A percentile compares a stretch with the other conserved stretches of the same genome.
These are phyloP conservation scores for Paracentrotus lividus DNA, from an alignment of 53 echinoderm and acorn worm species.

Conservation along the genomic window DNA sequence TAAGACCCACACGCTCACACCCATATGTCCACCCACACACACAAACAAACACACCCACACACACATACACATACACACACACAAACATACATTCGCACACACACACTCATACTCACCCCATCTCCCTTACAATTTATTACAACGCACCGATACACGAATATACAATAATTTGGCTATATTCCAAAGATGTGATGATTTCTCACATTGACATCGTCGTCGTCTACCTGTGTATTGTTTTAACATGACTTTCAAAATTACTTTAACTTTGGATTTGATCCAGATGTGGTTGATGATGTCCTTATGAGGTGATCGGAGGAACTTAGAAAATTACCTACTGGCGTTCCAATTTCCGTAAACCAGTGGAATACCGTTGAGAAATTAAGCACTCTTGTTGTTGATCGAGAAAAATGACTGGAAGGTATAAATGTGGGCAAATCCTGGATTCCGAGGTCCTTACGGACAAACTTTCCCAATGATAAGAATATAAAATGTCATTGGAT, in stretches of 20 bases:
- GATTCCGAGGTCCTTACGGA: neutral
- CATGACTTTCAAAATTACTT: too few species aligned
- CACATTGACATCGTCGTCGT: too few species aligned
- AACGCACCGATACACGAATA: too few species aligned
- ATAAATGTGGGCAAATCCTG: constrained; percentile 10
- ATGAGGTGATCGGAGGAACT: neutral
- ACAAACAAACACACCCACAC: neutral
- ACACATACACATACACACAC: neutral
- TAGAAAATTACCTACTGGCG: neutral
- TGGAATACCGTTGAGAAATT: constrained; percentile 29
- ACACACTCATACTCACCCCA: too few species aligned
- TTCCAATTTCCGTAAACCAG: constrained; percentile 7
- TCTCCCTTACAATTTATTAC: too few species aligned
- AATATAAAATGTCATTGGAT: constrained; percentile 1
- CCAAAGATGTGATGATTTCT: too few species aligned
- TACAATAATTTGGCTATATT: too few species aligned
- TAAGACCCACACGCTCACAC: neutral
- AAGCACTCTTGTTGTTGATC: neutral
- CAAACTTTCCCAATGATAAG: neutral
- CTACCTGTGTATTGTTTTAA: too few species aligned
- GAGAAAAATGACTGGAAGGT: neutral
- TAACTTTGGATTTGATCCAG: too few species aligned
- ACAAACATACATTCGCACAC: neutral
- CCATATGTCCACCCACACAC: neutral
- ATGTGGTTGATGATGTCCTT: neutral